Conservation (phyloP, 2,797 vertebrate species). For the Lacerta bilineata region DNA sequence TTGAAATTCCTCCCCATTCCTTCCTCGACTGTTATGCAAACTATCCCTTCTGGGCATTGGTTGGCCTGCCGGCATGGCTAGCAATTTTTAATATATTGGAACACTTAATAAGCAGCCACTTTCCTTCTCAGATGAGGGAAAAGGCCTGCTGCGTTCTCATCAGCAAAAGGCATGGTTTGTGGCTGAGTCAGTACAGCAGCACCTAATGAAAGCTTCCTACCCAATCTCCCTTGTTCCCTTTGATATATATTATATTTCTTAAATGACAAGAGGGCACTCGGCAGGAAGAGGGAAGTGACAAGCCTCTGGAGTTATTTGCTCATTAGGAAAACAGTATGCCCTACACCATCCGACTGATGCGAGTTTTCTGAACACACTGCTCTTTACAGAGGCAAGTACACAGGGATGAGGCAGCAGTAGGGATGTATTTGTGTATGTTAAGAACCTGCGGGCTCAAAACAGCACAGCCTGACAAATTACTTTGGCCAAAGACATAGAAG, state of each 20-base stretch:
- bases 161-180: constrained; percentile 43
- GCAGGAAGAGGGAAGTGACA: fast-evolving
- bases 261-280: not conserved
- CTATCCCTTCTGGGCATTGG: constrained; percentile 58
- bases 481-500: not conserved
- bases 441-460: not conserved
- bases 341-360: constrained; percentile 11
- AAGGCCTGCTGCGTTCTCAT: constrained; percentile 43
- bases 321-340: not conserved
- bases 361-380: constrained; percentile 9
- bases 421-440: not conserved
- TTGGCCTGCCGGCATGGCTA: constrained; percentile 1
- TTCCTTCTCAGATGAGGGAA: constrained; percentile 34
- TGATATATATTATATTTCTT: not conserved
- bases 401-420: fast-evolving
- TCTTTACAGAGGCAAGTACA: not conserved
- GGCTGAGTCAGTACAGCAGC: constrained; percentile 26
- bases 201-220: constrained; percentile 12
- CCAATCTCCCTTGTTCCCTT: constrained; percentile 18
- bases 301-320: constrained; percentile 15
- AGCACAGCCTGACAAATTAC: not conserved
- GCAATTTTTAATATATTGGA: not conserved
- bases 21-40: constrained; percentile 36
- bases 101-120: fast-evolving
- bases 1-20: not conserved